These are phyloP conservation scores for Meiosimyza platycephala DNA, from an alignment of 2,888 invertebrate species.

Conservation along the genomic window DNA sequence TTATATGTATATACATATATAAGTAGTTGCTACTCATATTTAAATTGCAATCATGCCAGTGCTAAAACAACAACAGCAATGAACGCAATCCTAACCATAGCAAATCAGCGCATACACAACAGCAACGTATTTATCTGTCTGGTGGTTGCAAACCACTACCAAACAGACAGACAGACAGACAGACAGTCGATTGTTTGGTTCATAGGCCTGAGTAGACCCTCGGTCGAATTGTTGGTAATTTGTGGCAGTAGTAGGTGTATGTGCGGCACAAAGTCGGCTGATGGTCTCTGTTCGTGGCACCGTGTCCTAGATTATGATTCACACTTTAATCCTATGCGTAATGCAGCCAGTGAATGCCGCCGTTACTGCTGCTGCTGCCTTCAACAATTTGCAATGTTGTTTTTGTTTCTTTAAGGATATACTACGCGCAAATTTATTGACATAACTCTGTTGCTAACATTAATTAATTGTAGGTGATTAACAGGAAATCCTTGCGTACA, in stretches of 20 bases:
- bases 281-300: constrained; percentile 2
- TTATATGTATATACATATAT: background rate
- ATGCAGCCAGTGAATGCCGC: constrained; percentile 1
- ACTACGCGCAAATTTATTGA: constrained; percentile 53
- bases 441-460: constrained; percentile 40
- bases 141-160: background rate
- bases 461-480: constrained; percentile 36
- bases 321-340: constrained; percentile 20
- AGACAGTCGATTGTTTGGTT: background rate
- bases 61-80: background rate
- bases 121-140: background rate
- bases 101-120: background rate
- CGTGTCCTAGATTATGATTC: constrained; percentile 21
- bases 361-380: background rate
- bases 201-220: no score
- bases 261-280: background rate
- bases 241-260: no score
- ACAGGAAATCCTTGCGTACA: constrained; percentile 26
- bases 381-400: background rate
- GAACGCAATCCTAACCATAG: background rate
- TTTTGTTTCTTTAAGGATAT: constrained; percentile 9
- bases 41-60: background rate
- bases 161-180: no score
- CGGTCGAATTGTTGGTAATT: no score
- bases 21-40: background rate